Evolutionary conservation across 2,888 invertebrate genomes (phyloP).

Genomic region (Podabrus alpinus): DNA sequence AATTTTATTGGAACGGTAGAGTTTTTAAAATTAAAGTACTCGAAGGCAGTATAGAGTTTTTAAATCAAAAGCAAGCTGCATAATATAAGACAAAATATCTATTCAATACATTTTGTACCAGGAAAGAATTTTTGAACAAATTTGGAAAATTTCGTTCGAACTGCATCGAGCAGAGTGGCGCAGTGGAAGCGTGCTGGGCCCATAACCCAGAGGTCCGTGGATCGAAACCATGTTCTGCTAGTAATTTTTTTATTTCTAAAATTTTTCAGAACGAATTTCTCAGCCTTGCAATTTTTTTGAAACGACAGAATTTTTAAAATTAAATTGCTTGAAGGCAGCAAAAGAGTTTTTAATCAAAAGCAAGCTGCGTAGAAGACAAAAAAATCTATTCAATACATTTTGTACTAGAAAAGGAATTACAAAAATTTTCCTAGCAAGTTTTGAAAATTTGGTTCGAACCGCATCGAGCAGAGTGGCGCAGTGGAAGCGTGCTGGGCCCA

Average conservation of each 20-base stretch:
- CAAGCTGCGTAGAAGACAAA: no score
- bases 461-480: conserved; percentile 83
- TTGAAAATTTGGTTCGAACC: no score
- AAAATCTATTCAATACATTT: no score
- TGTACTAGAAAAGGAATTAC: no score
- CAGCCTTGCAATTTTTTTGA: no score
- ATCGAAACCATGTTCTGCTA: conserved; percentile 87
- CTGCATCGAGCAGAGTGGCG: conserved; percentile 72
- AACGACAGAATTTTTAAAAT: no score
- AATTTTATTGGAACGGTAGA: not conserved
- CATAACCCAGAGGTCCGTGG: conserved; percentile 92
- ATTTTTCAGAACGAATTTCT: no score
- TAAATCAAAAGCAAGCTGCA: not conserved
- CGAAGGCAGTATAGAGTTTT: not conserved
- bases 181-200: conserved; percentile 85
- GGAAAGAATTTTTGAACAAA: not conserved
- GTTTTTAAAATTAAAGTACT: not conserved
- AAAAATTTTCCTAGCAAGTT: no score
- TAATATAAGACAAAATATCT: not conserved
- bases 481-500: conserved; percentile 85
- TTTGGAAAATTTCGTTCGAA: not conserved
- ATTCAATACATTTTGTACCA: not conserved
- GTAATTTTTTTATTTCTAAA: not conserved
- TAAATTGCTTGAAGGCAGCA: no score
- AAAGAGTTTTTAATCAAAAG: no score